Evolutionary conservation across 1,140 invertebrate genomes (phyloP).

Genomic region (Macrosteles quadrilineatus): DNA sequence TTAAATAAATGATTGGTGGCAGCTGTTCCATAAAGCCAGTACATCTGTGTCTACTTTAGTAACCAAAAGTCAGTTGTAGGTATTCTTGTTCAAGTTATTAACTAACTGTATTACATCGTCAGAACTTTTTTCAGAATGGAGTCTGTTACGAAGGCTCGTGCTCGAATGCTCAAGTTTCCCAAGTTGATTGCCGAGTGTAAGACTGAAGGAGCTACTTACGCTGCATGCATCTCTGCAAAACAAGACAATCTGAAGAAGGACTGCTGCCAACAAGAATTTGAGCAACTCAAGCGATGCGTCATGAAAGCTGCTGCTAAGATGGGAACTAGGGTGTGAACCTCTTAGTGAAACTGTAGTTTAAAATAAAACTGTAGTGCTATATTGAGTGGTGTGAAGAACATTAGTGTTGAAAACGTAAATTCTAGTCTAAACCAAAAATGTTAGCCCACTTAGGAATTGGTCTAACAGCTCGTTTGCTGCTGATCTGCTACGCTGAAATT

Average conservation of each 20-base stretch:
- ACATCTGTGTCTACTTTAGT: neutral
- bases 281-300: constrained; percentile 70
- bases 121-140: constrained; percentile 66
- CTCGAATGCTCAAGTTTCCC: constrained; percentile 72
- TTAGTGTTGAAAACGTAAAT: constrained; percentile 42
- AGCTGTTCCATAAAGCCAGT: neutral
- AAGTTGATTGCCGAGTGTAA: constrained; percentile 68
- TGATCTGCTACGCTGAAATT: constrained; percentile 79
- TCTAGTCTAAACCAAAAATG: constrained; percentile 50
- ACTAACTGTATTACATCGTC: too few relatives aligned
- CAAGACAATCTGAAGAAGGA: constrained; percentile 69
- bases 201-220: constrained; percentile 67
- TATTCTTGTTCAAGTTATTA: too few relatives aligned
- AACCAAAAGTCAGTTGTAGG: neutral
- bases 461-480: constrained; percentile 63
- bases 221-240: constrained; percentile 69
- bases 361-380: too few relatives aligned
- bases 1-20: neutral
- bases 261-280: constrained; percentile 74
- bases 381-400: constrained; percentile 33
- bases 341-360: constrained; percentile 17
- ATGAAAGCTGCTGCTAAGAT: constrained; percentile 62
- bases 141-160: constrained; percentile 70
- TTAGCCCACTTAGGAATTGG: constrained; percentile 53
- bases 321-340: constrained; percentile 63